These are phyloP conservation scores for Diarsia mendica DNA, from an alignment of 2,888 invertebrate species.

Conservation along the genomic window DNA sequence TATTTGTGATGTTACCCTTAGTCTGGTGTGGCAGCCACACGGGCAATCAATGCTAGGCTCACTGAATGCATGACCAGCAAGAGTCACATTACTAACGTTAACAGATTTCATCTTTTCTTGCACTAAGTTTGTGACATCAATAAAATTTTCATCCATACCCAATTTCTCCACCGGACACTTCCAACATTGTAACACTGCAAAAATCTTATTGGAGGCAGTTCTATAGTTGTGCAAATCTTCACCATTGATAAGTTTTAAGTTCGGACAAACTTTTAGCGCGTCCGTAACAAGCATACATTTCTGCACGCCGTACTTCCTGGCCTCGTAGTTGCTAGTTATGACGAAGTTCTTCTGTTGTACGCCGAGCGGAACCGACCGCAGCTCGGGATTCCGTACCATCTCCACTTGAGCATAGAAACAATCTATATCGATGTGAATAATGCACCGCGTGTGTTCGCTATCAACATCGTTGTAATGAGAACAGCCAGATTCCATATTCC, in stretches of 20 bases:
- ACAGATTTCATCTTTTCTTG: conserved; percentile 86
- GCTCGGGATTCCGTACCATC: conserved; percentile 93
- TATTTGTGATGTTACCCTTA: conserved; percentile 93
- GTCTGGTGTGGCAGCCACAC: conserved; percentile 93
- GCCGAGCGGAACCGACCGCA: conserved; percentile 93
- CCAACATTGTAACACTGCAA: conserved; percentile 92
- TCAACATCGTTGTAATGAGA: conserved; percentile 81
- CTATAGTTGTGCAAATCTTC: conserved; percentile 96
- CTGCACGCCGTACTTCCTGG: conserved; percentile 93
- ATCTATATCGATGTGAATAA: conserved; percentile 95
- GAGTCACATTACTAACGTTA: conserved; percentile 76
- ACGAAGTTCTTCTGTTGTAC: conserved; percentile 96
- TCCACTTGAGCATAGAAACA: conserved; percentile 97
- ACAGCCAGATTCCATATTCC: conserved; percentile 88
- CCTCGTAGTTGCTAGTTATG: conserved; percentile 96
- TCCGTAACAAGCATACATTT: conserved; percentile 95
- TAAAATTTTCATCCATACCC: conserved; percentile 96
- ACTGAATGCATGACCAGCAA: conserved; percentile 91
- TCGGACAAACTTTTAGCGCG: conserved; percentile 93
- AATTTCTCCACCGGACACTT: conserved; percentile 94
- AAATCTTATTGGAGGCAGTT: conserved; percentile 94
- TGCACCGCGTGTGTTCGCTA: conserved; percentile 91
- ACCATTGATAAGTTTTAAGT: conserved; percentile 94
- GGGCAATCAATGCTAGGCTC: conserved; percentile 90
- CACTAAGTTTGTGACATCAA: conserved; percentile 94